Evolutionary conservation across 1,140 invertebrate species (phyloP).

Genomic region (Diorhabda carinulata): DNA sequence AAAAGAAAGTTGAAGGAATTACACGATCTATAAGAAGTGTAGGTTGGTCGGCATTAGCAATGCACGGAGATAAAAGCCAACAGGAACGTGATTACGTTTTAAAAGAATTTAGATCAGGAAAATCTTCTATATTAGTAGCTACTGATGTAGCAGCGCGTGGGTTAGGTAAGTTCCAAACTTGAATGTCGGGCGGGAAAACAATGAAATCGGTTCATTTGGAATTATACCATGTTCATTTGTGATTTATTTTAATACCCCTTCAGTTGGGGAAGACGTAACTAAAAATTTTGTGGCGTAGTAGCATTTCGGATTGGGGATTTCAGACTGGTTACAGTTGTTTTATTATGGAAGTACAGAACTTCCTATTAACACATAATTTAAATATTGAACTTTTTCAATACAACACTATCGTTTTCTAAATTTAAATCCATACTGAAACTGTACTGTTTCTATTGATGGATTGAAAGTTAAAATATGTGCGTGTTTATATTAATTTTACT

Average conservation of each 20-base stretch:
- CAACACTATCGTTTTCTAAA: background rate
- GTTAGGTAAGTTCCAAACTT: constrained; percentile 72
- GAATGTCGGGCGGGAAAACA: background rate
- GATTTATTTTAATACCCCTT: constrained; percentile 6
- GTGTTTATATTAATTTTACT: constrained; percentile 25
- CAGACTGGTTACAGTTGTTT: constrained; percentile 39
- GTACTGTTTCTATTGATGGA: no score
- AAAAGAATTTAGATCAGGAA: constrained; percentile 87
- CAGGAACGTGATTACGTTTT: constrained; percentile 93
- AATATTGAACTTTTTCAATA: background rate
- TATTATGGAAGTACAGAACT: background rate
- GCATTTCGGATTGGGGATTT: constrained; percentile 37
- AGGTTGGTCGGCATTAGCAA: constrained; percentile 86
- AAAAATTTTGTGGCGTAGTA: constrained; percentile 26
- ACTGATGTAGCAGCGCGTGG: constrained; percentile 98
- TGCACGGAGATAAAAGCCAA: constrained; percentile 96
- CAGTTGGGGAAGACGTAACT: background rate
- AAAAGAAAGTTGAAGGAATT: constrained; percentile 94
- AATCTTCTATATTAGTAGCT: constrained; percentile 88
- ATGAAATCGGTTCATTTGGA: constrained; percentile 18
- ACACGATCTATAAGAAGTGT: constrained; percentile 84
- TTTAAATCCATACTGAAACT: background rate
- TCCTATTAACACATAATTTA: background rate
- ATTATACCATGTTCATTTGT: constrained; percentile 23
- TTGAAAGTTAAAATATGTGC: background rate